phyloP scores from a whole-genome alignment of 2,797 vertebrate species.

The Helarctos malayanus region DNA sequence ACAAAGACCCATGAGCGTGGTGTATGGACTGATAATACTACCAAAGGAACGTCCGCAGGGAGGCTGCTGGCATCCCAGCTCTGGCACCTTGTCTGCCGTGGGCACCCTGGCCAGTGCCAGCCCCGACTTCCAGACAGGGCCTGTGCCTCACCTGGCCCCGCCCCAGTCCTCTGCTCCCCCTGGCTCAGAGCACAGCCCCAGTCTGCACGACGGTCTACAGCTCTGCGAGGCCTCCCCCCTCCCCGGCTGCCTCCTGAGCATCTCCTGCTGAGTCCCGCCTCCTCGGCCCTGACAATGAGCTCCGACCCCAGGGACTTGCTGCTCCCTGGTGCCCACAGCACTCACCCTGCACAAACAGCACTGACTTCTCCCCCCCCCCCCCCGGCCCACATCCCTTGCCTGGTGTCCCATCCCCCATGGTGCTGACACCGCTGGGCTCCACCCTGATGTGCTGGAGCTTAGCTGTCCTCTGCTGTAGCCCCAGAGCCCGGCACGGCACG shows the following conservation, averaged over 20 bases:
- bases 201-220: rapidly evolving
- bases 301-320: background rate
- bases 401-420: rapidly evolving
- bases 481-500: background rate
- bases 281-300: rapidly evolving
- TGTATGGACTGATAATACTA: background rate
- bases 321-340: background rate
- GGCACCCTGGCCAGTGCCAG: background rate
- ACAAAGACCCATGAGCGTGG: rapidly evolving
- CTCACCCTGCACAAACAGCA: too few species aligned
- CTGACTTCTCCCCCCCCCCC: rapidly evolving
- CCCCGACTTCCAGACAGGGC: background rate
- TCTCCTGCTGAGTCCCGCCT: background rate
- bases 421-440: background rate
- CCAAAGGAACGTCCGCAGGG: background rate
- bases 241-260: too few species aligned
- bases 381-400: rapidly evolving
- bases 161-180: background rate
- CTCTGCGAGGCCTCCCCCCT: rapidly evolving
- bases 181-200: background rate
- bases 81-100: background rate
- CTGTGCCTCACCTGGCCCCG: background rate
- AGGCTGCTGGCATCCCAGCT: too few species aligned
- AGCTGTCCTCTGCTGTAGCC: background rate
- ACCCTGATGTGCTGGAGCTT: rapidly evolving